Base-by-base conservation (phyloP, 2,888 invertebrate genomes). In the Tenodera sinensis region DNA sequence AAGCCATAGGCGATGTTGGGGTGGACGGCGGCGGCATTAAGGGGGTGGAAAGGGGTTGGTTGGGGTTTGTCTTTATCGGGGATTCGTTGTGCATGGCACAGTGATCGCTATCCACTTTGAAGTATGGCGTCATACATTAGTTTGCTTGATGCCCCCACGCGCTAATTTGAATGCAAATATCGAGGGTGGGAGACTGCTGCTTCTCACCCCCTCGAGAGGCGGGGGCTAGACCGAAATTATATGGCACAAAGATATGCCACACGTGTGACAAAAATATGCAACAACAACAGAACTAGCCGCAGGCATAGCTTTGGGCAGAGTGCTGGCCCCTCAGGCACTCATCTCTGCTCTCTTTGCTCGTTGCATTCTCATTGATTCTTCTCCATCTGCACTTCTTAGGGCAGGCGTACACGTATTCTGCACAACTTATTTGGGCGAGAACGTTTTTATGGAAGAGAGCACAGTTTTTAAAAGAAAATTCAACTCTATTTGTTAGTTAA, bases 141-240 rank as follows among this genome's bases (percentile, higher is more conserved):
- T 89, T 89, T 86, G 85, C 85, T 83, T 88, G 88, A 89, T 89
- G 86, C 83, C 85, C 27, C 88, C 85, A 28, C 87, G 84, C 88
- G 90, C 90, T 90, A 90, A 90, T 90, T 90, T 89, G 90, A 88
- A 90, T 90, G 90, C 90, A 90, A 90, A 90, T 90, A 88, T 88
- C 89, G 89, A 83, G 25, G 83, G 71, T n/a, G 42, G 88, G 28
- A 81, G 28, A 14, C 83, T 25, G 81, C 81, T 28, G 6, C 83
- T 27, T 25, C 30, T 30, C 4, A 47, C 47, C 47, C n/a, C 42
- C 83, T 14, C 20, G 28, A 42, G 28, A 27, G 27, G 84, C 30
- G 71, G 88, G 87, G 28, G 3, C 34, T 27, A 54, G 9, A 14
- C 30, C 82, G 84, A n/a, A 28, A 28, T 71, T 42, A 54, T 86